Evolutionary conservation across 2,113 vertebrate genomes (phyloP).

Genomic region (Taxidea taxus): DNA sequence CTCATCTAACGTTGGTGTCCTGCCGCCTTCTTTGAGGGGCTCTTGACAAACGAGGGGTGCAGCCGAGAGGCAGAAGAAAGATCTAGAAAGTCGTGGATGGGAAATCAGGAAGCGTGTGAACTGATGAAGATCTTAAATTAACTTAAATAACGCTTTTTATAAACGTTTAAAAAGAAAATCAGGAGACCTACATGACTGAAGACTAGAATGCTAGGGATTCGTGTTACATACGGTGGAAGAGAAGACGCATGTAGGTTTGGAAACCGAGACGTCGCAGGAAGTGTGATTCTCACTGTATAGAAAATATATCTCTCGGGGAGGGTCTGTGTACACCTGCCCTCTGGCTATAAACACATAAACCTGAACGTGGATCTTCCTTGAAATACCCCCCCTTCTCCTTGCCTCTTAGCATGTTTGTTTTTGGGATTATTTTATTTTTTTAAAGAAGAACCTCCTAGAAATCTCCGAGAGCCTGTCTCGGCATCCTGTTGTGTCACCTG

Average conservation of each 20-base stretch:
- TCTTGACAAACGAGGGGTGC: background rate
- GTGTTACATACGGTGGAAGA: background rate
- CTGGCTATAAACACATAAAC: slow-evolving; percentile 52
- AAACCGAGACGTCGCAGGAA: slow-evolving; percentile 60
- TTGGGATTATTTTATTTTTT: background rate
- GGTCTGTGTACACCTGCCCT: background rate
- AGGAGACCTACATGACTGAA: slow-evolving; percentile 39
- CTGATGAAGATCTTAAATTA: slow-evolving; percentile 12
- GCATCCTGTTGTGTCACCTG: background rate
- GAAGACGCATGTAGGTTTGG: slow-evolving; percentile 5
- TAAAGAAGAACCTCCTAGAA: slow-evolving; percentile 16
- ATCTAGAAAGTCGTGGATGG: slow-evolving; percentile 34
- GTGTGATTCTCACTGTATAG: slow-evolving; percentile 45
- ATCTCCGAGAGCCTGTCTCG: background rate
- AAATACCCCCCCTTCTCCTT: background rate
- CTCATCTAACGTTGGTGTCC: slow-evolving; percentile 80
- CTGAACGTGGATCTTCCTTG: slow-evolving; percentile 9
- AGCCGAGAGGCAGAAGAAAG: slow-evolving; percentile 48
- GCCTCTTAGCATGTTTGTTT: slow-evolving; percentile 21
- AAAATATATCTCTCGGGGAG: slow-evolving; percentile 30
- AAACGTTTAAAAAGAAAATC: background rate
- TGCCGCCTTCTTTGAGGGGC: background rate
- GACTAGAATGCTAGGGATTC: background rate
- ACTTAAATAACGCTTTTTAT: background rate
- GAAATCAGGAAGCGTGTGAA: slow-evolving; percentile 12